These are phyloP conservation scores for Calliphora vicina DNA, from an alignment of 1,140 invertebrate species.

Conservation along the genomic window DNA sequence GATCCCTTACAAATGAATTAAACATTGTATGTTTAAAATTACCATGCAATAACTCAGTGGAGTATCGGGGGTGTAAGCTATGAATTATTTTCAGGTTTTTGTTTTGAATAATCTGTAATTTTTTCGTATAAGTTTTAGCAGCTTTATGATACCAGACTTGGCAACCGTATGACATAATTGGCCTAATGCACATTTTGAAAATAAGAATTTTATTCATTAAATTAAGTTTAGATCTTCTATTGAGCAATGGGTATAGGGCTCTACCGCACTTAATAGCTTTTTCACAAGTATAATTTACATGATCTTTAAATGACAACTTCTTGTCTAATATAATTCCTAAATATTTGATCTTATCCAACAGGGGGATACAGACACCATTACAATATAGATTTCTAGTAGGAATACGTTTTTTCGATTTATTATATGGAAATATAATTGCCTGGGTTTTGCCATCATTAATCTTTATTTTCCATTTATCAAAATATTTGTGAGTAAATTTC, in stretches of 20 bases:
- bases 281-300: background rate
- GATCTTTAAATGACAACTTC: background rate
- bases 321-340: too few species aligned
- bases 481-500: background rate
- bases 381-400: background rate
- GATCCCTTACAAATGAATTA: background rate
- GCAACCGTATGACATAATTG: background rate
- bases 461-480: slow-evolving; percentile 8
- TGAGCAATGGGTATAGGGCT: background rate
- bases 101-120: background rate
- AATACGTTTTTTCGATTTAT: background rate
- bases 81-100: background rate
- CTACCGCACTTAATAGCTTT: background rate
- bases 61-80: background rate
- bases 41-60: background rate
- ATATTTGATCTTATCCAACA: too few species aligned
- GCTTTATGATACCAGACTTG: background rate
- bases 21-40: background rate
- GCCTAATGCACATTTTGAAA: too few species aligned
- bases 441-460: background rate
- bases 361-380: background rate
- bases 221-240: background rate
- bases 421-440: background rate
- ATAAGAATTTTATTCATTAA: background rate
- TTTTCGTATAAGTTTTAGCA: background rate